phyloP scores from a whole-genome alignment of 2,888 invertebrate genomes.

The Panzeria rudis region DNA sequence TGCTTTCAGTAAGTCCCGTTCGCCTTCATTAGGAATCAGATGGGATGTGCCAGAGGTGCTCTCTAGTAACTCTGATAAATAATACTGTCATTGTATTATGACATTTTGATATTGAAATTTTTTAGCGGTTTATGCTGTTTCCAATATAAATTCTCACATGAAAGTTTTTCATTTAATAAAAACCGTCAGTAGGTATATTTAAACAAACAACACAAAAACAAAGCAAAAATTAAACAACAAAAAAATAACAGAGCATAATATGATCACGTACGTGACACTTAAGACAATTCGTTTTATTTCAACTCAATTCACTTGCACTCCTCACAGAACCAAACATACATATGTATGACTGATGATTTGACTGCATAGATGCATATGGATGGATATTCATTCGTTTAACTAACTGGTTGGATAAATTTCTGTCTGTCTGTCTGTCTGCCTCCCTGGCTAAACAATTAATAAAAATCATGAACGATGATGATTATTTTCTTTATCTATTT shows the following conservation, averaged over 20 bases:
- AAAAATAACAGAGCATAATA: slow-evolving; percentile 53
- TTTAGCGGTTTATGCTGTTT: too few relatives aligned
- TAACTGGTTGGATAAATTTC: background rate
- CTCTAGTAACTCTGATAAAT: too few relatives aligned
- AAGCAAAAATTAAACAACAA: slow-evolving; percentile 43
- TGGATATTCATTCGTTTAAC: slow-evolving; percentile 1
- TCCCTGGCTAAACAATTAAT: slow-evolving; percentile 60
- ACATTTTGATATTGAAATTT: slow-evolving; percentile 9
- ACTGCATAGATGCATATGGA: background rate
- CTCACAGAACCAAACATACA: background rate
- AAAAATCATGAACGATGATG: slow-evolving; percentile 53
- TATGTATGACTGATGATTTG: slow-evolving; percentile 7
- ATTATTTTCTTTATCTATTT: slow-evolving; percentile 53
- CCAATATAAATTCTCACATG: too few relatives aligned
- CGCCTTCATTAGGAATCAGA: too few relatives aligned
- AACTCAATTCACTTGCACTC: slow-evolving; percentile 49
- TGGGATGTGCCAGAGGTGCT: too few relatives aligned
- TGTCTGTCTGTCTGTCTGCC: slow-evolving; percentile 47
- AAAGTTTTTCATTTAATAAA: too few relatives aligned
- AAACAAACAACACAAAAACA: slow-evolving; percentile 40
- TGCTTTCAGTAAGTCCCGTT: too few relatives aligned
- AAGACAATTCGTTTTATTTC: slow-evolving; percentile 41
- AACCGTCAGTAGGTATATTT: too few relatives aligned
- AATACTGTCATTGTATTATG: too few relatives aligned
- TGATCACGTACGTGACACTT: slow-evolving; percentile 65